Evolutionary conservation across 2,113 vertebrate genomes (phyloP), one percentile per base, ranked within the genome.

Genomic region (Actinemys pallida): DNA sequence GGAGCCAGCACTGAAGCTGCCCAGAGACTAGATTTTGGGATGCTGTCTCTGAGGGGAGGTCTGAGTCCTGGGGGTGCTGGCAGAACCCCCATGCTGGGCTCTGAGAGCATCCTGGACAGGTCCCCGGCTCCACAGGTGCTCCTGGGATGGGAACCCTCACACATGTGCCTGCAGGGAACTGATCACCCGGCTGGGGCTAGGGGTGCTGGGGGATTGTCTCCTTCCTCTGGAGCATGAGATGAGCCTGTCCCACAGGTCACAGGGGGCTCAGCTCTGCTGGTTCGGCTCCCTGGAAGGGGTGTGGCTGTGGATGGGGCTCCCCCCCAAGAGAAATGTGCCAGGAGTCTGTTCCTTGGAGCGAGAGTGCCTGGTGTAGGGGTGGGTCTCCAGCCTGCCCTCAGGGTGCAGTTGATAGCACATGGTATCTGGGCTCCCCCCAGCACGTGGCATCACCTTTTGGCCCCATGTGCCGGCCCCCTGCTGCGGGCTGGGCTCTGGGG

Each of bases 261-360:
- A 27, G 56, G 56, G 10, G 56, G 56, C 56, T 59, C 25, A 2
- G 62, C 16, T 35, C 16, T 17, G 62, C 62, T 65, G 27, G 25
- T 59, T 5, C 11, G 11, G 57, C 10, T 27, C 57, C 57, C 57
- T 29, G 62, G 62, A 65, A 31, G 4, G 29, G 31, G 27, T 1
- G 27, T 27, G 12, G 25, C 57, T 29, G 57, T 2, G 5, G 27
- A 27, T 59, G 59, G 24, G 56, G 9, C 24, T 24, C 27, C 27
- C 13, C 31, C 14, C 35, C 62, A 7, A 4, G 62, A 69, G 35
- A 19, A 69, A n/a, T n/a, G 62, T n/a, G 62, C 62, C 62, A n/a
- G 3, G 8, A n/a, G 16, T 17, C 35, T n/a, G 59, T 13, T 35
- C 29, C 3, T 31, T 14, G 29, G 29, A 1, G 13, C 1, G 13